These are phyloP conservation scores for Sitophilus oryzae DNA, from an alignment of 1,140 invertebrate species.

Conservation along the genomic window DNA sequence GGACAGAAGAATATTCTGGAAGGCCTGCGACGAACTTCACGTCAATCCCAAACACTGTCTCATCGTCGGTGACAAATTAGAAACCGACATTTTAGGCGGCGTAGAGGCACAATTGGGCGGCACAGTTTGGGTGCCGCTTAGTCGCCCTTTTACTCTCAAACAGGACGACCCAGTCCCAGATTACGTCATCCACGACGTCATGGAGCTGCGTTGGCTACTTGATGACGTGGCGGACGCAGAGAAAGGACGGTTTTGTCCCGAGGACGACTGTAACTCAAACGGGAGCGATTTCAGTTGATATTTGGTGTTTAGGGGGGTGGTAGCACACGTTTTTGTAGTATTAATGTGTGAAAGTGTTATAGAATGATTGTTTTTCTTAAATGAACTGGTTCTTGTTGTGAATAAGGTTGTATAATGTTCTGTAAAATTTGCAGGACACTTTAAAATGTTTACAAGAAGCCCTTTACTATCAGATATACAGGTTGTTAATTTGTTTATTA, in stretches of 20 bases:
- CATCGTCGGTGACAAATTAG: conserved; percentile 81
- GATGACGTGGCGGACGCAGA: neutral
- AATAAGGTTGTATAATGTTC: too few species aligned
- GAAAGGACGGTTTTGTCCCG: neutral
- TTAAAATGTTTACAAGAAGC: too few species aligned
- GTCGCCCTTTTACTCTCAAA: conserved; percentile 1
- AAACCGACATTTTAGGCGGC: conserved; percentile 79
- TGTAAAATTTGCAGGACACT: too few species aligned
- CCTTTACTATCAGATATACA: too few species aligned
- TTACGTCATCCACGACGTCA: conserved; percentile 35
- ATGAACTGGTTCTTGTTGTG: too few species aligned
- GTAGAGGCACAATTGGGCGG: conserved; percentile 65
- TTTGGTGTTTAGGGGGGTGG: too few species aligned
- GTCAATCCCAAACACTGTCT: conserved; percentile 67
- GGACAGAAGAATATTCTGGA: conserved; percentile 67
- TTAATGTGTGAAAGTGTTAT: too few species aligned
- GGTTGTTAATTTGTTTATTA: too few species aligned
- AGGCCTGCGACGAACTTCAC: conserved; percentile 66
- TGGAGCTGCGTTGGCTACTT: conserved; percentile 24
- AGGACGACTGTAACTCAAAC: conserved; percentile 39
- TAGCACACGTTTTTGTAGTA: too few species aligned
- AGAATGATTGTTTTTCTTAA: too few species aligned
- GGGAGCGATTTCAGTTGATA: conserved; percentile 38
- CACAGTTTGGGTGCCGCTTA: conserved; percentile 70
- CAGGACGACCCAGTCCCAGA: conserved; percentile 30